phyloP scores from a whole-genome alignment of 2,888 invertebrate genomes.

The Willowsia nigromaculata region DNA sequence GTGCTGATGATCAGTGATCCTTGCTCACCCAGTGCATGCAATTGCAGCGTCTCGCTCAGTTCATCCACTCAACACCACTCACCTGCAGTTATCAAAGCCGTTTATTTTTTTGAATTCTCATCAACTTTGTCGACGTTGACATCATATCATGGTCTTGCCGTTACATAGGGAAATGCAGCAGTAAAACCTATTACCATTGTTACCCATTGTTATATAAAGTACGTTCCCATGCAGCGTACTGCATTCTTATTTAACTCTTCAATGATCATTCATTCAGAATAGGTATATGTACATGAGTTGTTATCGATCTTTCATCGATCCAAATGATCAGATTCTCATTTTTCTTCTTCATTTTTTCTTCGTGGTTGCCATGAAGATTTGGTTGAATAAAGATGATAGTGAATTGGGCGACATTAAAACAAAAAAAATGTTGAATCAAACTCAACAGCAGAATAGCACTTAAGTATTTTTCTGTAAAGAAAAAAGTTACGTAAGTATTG shows the following conservation, averaged over 20 bases:
- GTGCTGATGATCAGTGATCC: not conserved
- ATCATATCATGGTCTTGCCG: not conserved
- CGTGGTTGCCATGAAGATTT: constrained; percentile 23
- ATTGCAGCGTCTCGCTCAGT: constrained; percentile 8
- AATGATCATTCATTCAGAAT: not conserved
- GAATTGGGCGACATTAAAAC: constrained; percentile 28
- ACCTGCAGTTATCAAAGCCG: not conserved
- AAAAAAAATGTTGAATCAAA: not conserved
- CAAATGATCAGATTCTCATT: not conserved
- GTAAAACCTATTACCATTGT: too few relatives aligned
- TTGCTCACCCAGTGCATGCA: constrained; percentile 48
- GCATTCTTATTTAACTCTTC: not conserved
- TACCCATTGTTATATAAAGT: not conserved
- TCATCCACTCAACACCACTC: not conserved
- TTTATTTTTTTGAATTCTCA: not conserved
- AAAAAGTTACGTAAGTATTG: not conserved
- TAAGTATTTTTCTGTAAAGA: not conserved
- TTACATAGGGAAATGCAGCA: constrained; percentile 4
- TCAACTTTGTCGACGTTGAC: not conserved
- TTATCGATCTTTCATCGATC: not conserved
- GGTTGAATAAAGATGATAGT: constrained; percentile 63
- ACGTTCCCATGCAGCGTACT: not conserved
- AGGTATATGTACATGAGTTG: not conserved
- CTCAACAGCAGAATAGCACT: not conserved
- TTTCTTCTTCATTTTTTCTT: not conserved